Evolutionary conservation across 2,113 vertebrate genomes (phyloP).

Genomic region (Lynx canadensis): DNA sequence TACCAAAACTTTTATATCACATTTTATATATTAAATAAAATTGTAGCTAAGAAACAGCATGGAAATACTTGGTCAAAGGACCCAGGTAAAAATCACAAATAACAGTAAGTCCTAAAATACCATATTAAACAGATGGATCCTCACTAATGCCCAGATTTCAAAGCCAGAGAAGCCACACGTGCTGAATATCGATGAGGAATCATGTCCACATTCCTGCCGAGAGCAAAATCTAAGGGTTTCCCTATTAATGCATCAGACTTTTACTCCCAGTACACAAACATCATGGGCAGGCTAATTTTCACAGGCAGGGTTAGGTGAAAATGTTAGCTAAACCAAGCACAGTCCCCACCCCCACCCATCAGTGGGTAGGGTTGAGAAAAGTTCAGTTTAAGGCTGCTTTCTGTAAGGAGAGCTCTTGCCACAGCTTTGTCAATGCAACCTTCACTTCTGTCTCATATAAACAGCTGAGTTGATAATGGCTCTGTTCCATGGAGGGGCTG

Average conservation of each 20-base stretch:
- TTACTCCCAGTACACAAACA: background rate
- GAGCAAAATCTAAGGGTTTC: background rate
- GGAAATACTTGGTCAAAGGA: slow-evolving; percentile 63
- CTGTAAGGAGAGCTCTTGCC: background rate
- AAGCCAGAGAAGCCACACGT: slow-evolving; percentile 11
- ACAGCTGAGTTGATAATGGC: background rate
- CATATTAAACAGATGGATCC: slow-evolving; percentile 73
- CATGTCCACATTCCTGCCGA: background rate
- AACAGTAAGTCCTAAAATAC: slow-evolving; percentile 61
- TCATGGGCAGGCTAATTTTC: background rate
- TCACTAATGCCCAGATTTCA: slow-evolving; percentile 63
- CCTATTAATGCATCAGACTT: background rate
- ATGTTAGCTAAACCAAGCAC: background rate
- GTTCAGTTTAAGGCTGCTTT: background rate
- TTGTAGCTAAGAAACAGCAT: slow-evolving; percentile 63
- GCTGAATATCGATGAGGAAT: slow-evolving; percentile 65
- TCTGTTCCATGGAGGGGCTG: background rate
- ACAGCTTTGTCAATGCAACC: background rate
- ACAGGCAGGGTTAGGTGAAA: background rate
- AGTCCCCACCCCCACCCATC: background rate
- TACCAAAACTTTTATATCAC: slow-evolving; percentile 58
- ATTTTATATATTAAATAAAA: slow-evolving; percentile 61
- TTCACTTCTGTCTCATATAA: background rate
- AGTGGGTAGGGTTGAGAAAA: background rate
- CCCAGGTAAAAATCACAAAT: slow-evolving; percentile 69